Percentiles rank a stretch among this genome's conserved stretches.
Evolutionary conservation across 1,140 invertebrate species (phyloP).

Genomic region (Brachionus rotundiformis): DNA sequence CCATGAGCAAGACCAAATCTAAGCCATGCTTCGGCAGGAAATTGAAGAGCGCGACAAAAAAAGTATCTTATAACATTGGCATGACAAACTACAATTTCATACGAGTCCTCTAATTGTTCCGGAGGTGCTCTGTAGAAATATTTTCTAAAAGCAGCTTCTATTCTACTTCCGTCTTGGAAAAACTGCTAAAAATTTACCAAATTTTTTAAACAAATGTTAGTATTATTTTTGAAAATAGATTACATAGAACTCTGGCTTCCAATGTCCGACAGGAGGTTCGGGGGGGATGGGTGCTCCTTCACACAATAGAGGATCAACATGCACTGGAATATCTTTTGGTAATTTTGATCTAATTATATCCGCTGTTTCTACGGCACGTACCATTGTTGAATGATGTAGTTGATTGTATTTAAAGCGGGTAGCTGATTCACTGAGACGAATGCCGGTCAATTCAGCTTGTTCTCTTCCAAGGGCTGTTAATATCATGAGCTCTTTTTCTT

Average conservation of each 20-base stretch:
- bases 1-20: constrained; percentile 84
- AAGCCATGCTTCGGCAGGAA: constrained; percentile 93
- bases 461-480: constrained; percentile 78
- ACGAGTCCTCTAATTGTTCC: constrained; percentile 78
- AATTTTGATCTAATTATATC: constrained; percentile 75
- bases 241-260: constrained; percentile 80
- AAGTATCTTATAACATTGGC: constrained; percentile 98
- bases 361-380: constrained; percentile 84
- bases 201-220: background rate
- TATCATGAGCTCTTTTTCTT: constrained; percentile 73
- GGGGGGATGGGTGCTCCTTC: constrained; percentile 87
- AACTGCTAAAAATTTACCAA: constrained; percentile 19
- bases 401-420: constrained; percentile 72
- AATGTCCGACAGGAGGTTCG: constrained; percentile 82
- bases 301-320: constrained; percentile 76
- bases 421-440: constrained; percentile 69
- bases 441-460: constrained; percentile 80
- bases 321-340: constrained; percentile 64
- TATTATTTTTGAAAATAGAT: constrained; percentile 54
- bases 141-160: constrained; percentile 91
- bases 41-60: constrained; percentile 92
- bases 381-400: constrained; percentile 86
- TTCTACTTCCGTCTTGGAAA: constrained; percentile 82
- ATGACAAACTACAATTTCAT: constrained; percentile 92
- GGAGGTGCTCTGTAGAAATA: constrained; percentile 86